These are phyloP conservation scores for Strigamia crassipes DNA, from an alignment of 2,888 invertebrate species.

Conservation along the genomic window DNA sequence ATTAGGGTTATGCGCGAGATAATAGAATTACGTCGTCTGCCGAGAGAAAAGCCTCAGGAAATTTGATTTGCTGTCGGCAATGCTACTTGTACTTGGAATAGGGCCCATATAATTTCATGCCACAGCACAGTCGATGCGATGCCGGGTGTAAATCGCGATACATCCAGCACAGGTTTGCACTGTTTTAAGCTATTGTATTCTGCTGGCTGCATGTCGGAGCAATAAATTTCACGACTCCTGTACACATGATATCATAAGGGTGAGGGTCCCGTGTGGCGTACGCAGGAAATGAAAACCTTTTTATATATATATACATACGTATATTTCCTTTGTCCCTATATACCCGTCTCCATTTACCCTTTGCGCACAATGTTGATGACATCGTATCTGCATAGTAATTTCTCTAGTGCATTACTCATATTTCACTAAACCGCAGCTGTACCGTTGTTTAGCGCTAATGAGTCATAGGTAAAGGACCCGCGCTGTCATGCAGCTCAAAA, in stretches of 20 bases:
- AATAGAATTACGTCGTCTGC: conserved; percentile 45
- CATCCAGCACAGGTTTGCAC: not conserved
- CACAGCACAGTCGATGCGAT: conserved; percentile 12
- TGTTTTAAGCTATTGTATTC: conserved; percentile 25
- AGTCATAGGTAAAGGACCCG: not conserved
- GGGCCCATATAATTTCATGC: conserved; percentile 1
- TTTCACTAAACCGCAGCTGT: conserved; percentile 32
- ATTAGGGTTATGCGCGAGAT: conserved; percentile 46
- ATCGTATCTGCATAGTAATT: conserved; percentile 32
- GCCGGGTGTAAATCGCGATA: conserved; percentile 32
- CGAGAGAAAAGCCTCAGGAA: conserved; percentile 33
- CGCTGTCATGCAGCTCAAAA: not conserved
- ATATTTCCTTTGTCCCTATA: conserved; percentile 10
- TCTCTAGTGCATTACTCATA: conserved; percentile 38
- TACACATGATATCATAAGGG: conserved; percentile 22
- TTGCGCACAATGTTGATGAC: conserved; percentile 29
- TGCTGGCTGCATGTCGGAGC: conserved; percentile 29
- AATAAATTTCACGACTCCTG: conserved; percentile 24
- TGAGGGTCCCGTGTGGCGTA: conserved; percentile 1
- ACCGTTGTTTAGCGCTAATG: not conserved
- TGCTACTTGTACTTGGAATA: conserved; percentile 8
- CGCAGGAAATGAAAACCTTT: conserved; percentile 33
- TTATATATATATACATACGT: not conserved
- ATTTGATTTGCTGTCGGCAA: conserved; percentile 46
- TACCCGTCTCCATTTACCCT: not conserved